Base-by-base conservation (phyloP, 2,113 vertebrate genomes). In the Thunnus maccoyii region DNA sequence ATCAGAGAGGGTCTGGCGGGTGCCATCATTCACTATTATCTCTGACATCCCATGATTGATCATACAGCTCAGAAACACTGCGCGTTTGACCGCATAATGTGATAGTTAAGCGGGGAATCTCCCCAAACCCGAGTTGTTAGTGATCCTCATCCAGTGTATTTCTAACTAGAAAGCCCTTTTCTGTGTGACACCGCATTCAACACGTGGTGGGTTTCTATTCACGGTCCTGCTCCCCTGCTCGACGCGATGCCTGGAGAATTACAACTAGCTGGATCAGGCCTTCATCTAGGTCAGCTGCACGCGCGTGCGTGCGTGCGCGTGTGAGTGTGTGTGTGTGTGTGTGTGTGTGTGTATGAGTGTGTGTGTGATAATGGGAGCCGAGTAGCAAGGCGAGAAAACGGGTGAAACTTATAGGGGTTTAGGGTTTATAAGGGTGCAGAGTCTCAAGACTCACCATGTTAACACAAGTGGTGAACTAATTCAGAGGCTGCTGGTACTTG, bases 31-130 rank as follows among this genome's bases (percentile, higher is more conserved):
- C 85, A 88, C 93, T 88, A 84, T 95, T 95, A 94, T 95, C 95
- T 90, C 92, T 94, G 95, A 95, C 94, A 94, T 89, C 90, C 92
- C 91, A 93, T 95, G 96, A 96, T 96, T 94, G 96, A 97, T 96
- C 95, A 93, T 89, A 77, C 1, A 91, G 91, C 92, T 86, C 91
- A 86, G 91, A 92, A 94, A 94, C 92, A 86, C 67, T 82, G 82
- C 83, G 93, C 91, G 95, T 94, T 90, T 95, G 92, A 87, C 86
- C 87, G 87, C 92, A 95, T 96, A 96, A 96, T 92, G 94, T 92
- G 96, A 95, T 93, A 88, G 90, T 83, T 92, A 63, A 93, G 93
- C 91, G 83, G 78, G 78, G 72, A 76, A 86, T 85, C 84, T 65
- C 36, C 74, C 80, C 66, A 63, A 63, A 84, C 65, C 73, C 18